These are phyloP conservation scores for Disparrhopalites patrizii DNA, from an alignment of 2,888 invertebrate species.

Conservation along the genomic window DNA sequence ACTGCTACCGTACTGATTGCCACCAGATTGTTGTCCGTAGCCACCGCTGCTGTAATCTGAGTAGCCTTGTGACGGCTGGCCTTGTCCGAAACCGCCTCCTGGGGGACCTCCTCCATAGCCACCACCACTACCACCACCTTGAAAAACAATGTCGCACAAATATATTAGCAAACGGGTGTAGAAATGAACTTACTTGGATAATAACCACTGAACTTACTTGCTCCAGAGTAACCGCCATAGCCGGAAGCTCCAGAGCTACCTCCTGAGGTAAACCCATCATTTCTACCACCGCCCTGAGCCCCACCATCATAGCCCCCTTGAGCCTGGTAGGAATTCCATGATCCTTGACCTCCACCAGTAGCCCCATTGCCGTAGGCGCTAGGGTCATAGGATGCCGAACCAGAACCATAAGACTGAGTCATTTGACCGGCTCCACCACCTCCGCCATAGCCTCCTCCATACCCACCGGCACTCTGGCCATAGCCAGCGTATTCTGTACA, in stretches of 20 bases:
- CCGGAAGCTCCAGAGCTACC: slow-evolving; percentile 16
- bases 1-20: slow-evolving; percentile 19
- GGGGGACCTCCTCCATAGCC: slow-evolving; percentile 19
- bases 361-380: slow-evolving; percentile 22
- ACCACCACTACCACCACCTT: slow-evolving; percentile 1
- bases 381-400: slow-evolving; percentile 18
- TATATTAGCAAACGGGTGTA: background rate
- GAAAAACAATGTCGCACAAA: background rate
- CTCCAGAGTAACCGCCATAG: slow-evolving; percentile 21
- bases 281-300: slow-evolving; percentile 8
- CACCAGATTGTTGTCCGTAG: slow-evolving; percentile 21
- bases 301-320: slow-evolving; percentile 22
- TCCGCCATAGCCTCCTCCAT: slow-evolving; percentile 11
- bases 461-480: slow-evolving; percentile 19
- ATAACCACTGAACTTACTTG: slow-evolving; percentile 10
- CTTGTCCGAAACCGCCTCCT: slow-evolving; percentile 12
- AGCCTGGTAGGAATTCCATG: slow-evolving; percentile 26
- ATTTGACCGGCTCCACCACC: slow-evolving; percentile 19
- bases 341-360: slow-evolving; percentile 19
- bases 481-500: slow-evolving; percentile 13
- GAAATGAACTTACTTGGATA: background rate
- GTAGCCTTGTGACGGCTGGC: slow-evolving; percentile 14
- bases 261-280: slow-evolving; percentile 19
- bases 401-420: slow-evolving; percentile 17
- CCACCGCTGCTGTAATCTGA: slow-evolving; percentile 18